Conservation (phyloP, 64 coral and sea anemone genomes). For the Montipora sp. region DNA sequence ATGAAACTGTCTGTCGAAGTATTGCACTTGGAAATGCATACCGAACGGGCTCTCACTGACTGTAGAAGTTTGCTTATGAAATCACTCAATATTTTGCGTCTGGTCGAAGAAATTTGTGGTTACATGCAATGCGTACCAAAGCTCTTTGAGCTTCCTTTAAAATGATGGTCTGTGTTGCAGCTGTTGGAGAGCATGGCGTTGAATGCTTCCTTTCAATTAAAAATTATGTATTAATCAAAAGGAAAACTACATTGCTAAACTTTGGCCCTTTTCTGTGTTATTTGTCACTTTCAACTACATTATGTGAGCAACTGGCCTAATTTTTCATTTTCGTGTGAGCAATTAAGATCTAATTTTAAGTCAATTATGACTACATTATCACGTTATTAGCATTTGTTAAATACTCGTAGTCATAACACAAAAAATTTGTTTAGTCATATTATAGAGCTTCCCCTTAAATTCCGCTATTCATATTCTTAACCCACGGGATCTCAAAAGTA, state of each 20-base stretch:
- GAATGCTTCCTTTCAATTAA: neutral
- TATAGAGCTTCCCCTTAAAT: neutral
- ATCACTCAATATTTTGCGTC: neutral
- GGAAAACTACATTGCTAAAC: neutral
- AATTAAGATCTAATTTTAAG: neutral
- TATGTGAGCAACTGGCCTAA: neutral
- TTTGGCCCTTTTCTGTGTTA: neutral
- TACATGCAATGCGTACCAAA: neutral
- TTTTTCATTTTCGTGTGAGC: neutral
- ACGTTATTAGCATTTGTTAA: conserved; percentile 17
- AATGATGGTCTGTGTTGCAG: neutral
- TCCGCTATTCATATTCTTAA: neutral
- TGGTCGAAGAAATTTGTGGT: neutral
- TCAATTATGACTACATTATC: conserved; percentile 14
- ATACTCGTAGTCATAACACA: conserved; percentile 30
- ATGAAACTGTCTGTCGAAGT: too few species aligned
- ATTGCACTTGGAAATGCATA: too few species aligned
- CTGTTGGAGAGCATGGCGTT: neutral
- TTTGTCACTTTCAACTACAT: neutral
- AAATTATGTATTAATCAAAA: neutral
- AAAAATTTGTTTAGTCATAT: neutral
- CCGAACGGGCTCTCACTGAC: too few species aligned
- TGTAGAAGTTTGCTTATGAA: neutral
- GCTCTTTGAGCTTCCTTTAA: neutral
- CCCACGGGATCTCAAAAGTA: neutral